Base-by-base conservation (phyloP, 1,140 invertebrate genomes). In the Hydropsyche tenuis region DNA sequence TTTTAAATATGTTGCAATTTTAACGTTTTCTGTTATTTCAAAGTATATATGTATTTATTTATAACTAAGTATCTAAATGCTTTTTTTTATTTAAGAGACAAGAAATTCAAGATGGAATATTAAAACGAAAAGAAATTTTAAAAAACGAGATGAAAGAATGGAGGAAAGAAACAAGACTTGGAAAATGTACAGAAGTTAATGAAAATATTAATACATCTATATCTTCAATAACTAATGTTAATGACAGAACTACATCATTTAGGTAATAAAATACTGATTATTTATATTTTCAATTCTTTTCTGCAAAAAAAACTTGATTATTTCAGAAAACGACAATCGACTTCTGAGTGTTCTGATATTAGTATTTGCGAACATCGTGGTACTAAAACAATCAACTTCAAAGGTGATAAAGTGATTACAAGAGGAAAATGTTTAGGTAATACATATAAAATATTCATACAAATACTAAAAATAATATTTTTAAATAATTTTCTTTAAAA, bases 61-160 rank as follows among this genome's bases (percentile, higher is more conserved):
- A 45, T 69, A 16, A 22, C 1, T 3, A 18, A 20, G 12, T 22
- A 22, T 9, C 45, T n/a, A 48, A 43, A 18, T 48, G 48, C 2
- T 69, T 51, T 37, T n/a, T 64, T 14, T 73, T 64, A 63, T 30
- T 81, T 75, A 77, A 86, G 86, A 80, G 81, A 74, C 80, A 90
- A 85, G 83, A 84, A 65, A 82, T 91, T 20, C 85, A 88, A 78
- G 86, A 89, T 79, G 89, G 91, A 82, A 88, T 92, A 69, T 83
- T 88, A 69, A 86, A 86, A 73, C 85, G 88, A 68, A 85, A 89
- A 79, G 88, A 90, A 79, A 89, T 87, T 42, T 77, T 91, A 48
- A 88, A 87, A n/a, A 82, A 85, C 87, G 78, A 90, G 79, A 81
- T 83, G 12, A 4, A 79, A 78, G 60, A n/a, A n/a, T 64, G 78